Base-by-base conservation (phyloP, 2,888 invertebrate species). In the Cyclophora punctaria region DNA sequence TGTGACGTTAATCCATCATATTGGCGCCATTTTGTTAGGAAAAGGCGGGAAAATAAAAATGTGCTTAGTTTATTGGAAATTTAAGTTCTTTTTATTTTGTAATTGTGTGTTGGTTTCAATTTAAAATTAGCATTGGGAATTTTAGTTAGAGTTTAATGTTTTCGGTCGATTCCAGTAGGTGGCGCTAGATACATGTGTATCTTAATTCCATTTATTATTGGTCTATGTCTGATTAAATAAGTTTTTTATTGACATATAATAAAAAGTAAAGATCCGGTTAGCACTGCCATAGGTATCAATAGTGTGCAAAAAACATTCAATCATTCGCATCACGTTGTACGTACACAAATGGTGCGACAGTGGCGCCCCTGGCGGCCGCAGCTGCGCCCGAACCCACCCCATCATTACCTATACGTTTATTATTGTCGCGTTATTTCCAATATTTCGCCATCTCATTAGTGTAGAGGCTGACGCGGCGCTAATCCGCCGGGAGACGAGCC, bases 401-500 rank as follows among this genome's bases (percentile, higher is more conserved):
- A 75, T 80, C n/a, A n/a, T n/a, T n/a, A n/a, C n/a, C n/a, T 76
- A 79, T 66, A 71, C 73, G 71, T 75, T 79, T 74, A 81, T 84
- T 84, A 80, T 80, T 80, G 79, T 78, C 74, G 66, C 71, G 75
- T 79, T 83, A 81, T 85, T 83, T 77, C 79, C 82, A 82, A 84
- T 83, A 85, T 83, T 83, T 77, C 77, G 73, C 79, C 84, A 81
- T 84, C 86, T 86, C 87, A 87, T 88, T 88, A 88, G 80, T 75
- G 71, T 72, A 56, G 64, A 59, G 67, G 65, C 37, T 63, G 66
- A 63, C 73, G 80, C 77, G 75, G 71, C 71, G 77, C 78, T 85
- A 86, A 85, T 87, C 87, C 86, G 73, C 69, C 84, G 86, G 84
- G 87, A 86, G 81, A 76, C 77, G 75, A 69, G 71, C 72, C 75